These are phyloP conservation scores for Ceratina japonica DNA, from an alignment of 1,140 invertebrate species.

Conservation along the genomic window DNA sequence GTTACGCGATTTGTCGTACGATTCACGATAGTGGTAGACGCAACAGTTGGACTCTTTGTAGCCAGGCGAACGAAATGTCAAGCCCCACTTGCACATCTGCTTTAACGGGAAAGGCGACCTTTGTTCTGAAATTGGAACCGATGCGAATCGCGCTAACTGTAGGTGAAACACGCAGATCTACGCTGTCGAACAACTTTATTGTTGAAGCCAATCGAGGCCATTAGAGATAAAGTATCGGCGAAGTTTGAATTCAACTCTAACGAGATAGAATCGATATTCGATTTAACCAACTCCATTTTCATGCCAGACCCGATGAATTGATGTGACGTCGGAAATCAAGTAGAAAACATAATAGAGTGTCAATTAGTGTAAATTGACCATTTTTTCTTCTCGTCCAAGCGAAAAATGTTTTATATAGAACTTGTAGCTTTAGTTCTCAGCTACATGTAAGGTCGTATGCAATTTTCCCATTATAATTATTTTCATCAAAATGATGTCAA, in stretches of 20 bases:
- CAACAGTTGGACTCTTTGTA: slow-evolving; percentile 10
- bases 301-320: too few species aligned
- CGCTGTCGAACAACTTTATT: not conserved
- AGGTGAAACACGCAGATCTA: not conserved
- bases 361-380: too few species aligned
- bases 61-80: slow-evolving; percentile 3
- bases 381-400: too few species aligned
- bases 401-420: too few species aligned
- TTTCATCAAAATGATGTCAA: too few species aligned
- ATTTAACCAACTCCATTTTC: too few species aligned
- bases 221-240: not conserved
- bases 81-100: not conserved
- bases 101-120: not conserved
- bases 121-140: not conserved
- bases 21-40: slow-evolving; percentile 4
- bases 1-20: not conserved
- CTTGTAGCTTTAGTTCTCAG: too few species aligned
- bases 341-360: not conserved
- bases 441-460: too few species aligned
- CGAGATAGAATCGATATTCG: too few species aligned
- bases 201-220: not conserved
- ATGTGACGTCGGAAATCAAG: too few species aligned
- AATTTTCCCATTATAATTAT: too few species aligned
- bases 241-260: too few species aligned
- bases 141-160: not conserved